These are phyloP conservation scores for Chelon auratus DNA, from an alignment of 2,797 vertebrate genomes.

Conservation along the genomic window DNA sequence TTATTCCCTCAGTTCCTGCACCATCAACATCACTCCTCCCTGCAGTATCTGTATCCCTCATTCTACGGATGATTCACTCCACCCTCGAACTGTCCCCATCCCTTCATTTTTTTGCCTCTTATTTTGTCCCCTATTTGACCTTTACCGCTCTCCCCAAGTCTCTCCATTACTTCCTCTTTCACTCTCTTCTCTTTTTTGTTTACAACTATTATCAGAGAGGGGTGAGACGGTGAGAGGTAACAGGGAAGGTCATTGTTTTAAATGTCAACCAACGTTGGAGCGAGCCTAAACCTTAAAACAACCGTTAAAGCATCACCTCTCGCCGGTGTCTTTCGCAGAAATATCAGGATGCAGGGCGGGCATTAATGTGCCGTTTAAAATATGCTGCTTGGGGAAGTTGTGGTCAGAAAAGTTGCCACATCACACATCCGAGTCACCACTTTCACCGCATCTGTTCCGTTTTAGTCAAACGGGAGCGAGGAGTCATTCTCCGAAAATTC, in stretches of 20 bases:
- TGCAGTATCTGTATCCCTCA: conserved; percentile 15
- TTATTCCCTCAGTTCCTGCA: conserved; percentile 65
- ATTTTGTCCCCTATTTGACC: conserved; percentile 14
- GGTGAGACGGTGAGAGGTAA: conserved; percentile 4
- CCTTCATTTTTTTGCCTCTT: conserved; percentile 33
- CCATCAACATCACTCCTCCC: conserved; percentile 57
- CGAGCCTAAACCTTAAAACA: too few relatives aligned
- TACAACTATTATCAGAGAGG: neutral
- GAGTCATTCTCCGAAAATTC: conserved; percentile 20
- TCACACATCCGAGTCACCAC: neutral
- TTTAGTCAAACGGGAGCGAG: conserved; percentile 25
- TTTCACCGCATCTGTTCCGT: conserved; percentile 31
- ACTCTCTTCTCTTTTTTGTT: neutral
- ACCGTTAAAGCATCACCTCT: too few relatives aligned
- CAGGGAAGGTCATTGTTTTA: conserved; percentile 19
- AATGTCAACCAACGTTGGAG: too few relatives aligned
- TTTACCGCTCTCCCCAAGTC: neutral
- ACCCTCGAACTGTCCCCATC: conserved; percentile 3
- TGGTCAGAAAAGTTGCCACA: conserved; percentile 2
- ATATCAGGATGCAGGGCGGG: neutral
- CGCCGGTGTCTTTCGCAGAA: neutral
- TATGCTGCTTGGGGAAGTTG: neutral
- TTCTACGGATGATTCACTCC: conserved; percentile 49
- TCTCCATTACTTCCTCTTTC: conserved; percentile 12
- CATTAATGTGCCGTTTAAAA: neutral